These are phyloP conservation scores for Oryzias celebensis DNA, from an alignment of 2,113 vertebrate genomes.

Conservation along the genomic window DNA sequence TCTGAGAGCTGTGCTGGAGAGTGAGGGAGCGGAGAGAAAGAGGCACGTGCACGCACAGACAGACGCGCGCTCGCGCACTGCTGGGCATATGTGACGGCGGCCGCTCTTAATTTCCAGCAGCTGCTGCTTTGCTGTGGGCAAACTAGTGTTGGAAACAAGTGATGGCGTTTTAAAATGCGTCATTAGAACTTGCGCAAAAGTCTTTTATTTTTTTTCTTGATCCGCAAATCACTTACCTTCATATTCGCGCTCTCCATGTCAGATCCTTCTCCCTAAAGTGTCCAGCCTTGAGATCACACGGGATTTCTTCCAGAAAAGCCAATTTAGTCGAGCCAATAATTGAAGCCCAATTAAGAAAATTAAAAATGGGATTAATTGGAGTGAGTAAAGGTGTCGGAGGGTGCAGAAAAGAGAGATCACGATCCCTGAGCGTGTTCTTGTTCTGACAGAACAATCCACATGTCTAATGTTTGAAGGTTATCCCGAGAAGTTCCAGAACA, in stretches of 20 bases:
- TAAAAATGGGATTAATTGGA: slow-evolving; percentile 24
- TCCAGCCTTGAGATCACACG: background rate
- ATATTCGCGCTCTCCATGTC: slow-evolving; percentile 48
- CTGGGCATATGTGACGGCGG: slow-evolving; percentile 65
- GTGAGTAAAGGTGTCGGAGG: slow-evolving; percentile 55
- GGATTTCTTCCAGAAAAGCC: background rate
- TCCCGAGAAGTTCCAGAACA: slow-evolving; percentile 46
- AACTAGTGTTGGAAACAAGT: slow-evolving; percentile 6
- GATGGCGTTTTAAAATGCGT: background rate
- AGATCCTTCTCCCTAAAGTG: slow-evolving; percentile 14
- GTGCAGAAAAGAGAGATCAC: slow-evolving; percentile 35
- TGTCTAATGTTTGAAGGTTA: slow-evolving; percentile 40
- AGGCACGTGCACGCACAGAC: slow-evolving; percentile 7
- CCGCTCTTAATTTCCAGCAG: slow-evolving; percentile 41
- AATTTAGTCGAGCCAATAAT: background rate
- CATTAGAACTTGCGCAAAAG: slow-evolving; percentile 40
- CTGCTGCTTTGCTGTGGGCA: slow-evolving; percentile 40
- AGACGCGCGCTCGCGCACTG: slow-evolving; percentile 11
- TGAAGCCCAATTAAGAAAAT: background rate
- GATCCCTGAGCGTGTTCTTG: slow-evolving; percentile 17
- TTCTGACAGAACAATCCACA: background rate
- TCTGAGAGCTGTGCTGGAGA: slow-evolving; percentile 65
- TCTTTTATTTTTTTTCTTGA: background rate
- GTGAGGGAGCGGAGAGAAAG: slow-evolving; percentile 33
- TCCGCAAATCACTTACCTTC: slow-evolving; percentile 67